Base-by-base conservation (phyloP, 2,113 vertebrate genomes). In the Callionymus lyra region DNA sequence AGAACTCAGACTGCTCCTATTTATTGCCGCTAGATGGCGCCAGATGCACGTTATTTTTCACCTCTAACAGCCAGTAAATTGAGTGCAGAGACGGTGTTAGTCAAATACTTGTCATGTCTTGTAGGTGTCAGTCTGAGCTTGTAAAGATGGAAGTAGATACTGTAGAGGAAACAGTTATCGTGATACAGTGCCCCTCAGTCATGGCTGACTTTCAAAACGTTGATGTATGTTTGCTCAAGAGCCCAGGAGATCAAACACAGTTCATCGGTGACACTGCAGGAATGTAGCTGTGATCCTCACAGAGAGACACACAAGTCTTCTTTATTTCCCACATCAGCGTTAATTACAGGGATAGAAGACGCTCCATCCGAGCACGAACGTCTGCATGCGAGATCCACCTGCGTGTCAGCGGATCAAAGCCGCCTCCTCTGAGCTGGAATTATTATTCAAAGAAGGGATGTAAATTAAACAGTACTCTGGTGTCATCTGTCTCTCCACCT, bases 321-420 rank as follows among this genome's bases (percentile, higher is more conserved):
- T 59, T 27, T 18, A 31, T 45, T 74, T 72, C 63, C 75, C 65
- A 42, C 56, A 47, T 32, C 50, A 46, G 6, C 11, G 33, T 72
- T 82, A 82, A 82, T 82, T 78, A 82, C 60, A 82, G 72, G 72
- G 65, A 41, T 46, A 35, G 57, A 59, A 65, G 65, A 74, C 71
- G 56, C 66, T 49, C 56, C 31, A 61, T 44, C 59, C 72, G 46
- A 65, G 55, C 56, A 42, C 32, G 16, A 70, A 36, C 49, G 51
- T 18, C 53, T 67, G 65, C 65, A 72, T 74, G 68, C 50, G 60
- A 76, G 44, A 64, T 73, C 38, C 74, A 74, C 72, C 72, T 77
- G 76, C 65, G 68, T 77, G 69, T 80, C 51, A 61, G 50, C 6
- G 49, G 70, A 80, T 82, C 74, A 80, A 82, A 80, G 79, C 35